Percentiles rank a stretch among this genome's conserved stretches.
Evolutionary conservation across 2,888 invertebrate genomes (phyloP).

Genomic region (Tetranychus piercei): DNA sequence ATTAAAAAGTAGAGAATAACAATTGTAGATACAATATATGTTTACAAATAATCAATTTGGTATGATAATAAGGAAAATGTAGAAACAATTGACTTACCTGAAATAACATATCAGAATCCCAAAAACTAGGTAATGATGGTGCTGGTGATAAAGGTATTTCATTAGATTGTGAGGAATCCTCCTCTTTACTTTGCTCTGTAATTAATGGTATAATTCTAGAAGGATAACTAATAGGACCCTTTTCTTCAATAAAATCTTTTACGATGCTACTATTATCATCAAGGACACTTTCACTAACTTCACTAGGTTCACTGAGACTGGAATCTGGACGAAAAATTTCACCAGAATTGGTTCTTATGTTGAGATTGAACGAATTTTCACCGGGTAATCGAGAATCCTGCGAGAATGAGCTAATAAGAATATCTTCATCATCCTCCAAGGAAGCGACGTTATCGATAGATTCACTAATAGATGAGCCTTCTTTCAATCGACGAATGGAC

Average conservation of each 20-base stretch:
- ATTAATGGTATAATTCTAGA: not conserved
- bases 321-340: not conserved
- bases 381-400: not conserved
- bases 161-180: not conserved
- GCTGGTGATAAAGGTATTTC: not conserved
- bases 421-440: slow-evolving; percentile 31
- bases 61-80: not conserved
- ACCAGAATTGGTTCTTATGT: not conserved
- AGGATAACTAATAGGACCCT: not conserved
- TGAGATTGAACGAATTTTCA: not conserved
- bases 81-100: not conserved
- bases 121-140: not conserved
- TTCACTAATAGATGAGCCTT: not conserved
- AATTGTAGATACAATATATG: not conserved
- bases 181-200: not conserved
- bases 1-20: not conserved
- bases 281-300: not conserved
- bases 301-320: not conserved
- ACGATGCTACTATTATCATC: not conserved
- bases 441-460: slow-evolving; percentile 30
- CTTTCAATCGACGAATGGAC: not conserved
- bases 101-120: slow-evolving; percentile 7
- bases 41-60: not conserved
- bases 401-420: slow-evolving; percentile 6
- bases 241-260: not conserved